These are phyloP conservation scores for Pollenia griseotomentosa DNA, from an alignment of 2,888 invertebrate species.

Conservation along the genomic window DNA sequence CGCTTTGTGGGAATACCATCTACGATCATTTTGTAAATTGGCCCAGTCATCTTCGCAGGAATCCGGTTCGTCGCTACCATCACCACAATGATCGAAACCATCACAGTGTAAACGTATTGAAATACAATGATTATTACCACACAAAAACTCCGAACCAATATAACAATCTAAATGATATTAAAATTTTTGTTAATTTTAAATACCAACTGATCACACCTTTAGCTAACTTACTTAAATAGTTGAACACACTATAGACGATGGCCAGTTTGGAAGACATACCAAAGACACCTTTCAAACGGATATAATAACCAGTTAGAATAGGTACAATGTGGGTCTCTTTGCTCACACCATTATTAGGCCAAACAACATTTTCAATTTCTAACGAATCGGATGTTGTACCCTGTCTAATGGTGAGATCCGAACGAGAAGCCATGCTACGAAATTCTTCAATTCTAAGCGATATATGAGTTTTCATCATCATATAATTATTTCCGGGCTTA, in stretches of 20 bases:
- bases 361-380: slow-evolving; percentile 86
- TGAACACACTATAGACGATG: slow-evolving; percentile 89
- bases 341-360: slow-evolving; percentile 85
- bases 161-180: slow-evolving; percentile 86
- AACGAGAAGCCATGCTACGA: slow-evolving; percentile 87
- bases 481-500: slow-evolving; percentile 87
- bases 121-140: slow-evolving; percentile 89
- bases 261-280: slow-evolving; percentile 87
- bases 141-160: slow-evolving; percentile 88
- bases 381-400: slow-evolving; percentile 88
- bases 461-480: slow-evolving; percentile 88
- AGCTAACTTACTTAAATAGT: slow-evolving; percentile 86
- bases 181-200: background rate
- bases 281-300: slow-evolving; percentile 88
- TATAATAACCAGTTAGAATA: slow-evolving; percentile 88
- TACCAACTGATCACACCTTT: background rate
- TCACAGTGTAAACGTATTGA: slow-evolving; percentile 89
- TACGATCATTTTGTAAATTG: slow-evolving; percentile 85
- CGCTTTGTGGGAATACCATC: slow-evolving; percentile 88
- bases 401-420: slow-evolving; percentile 87
- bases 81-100: slow-evolving; percentile 91
- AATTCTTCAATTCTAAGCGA: slow-evolving; percentile 87
- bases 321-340: slow-evolving; percentile 87
- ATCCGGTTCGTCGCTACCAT: slow-evolving; percentile 88
- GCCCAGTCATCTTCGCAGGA: slow-evolving; percentile 87